These are phyloP conservation scores for Zygogramma bicolorata DNA, from an alignment of 2,888 invertebrate genomes.

Conservation along the genomic window DNA sequence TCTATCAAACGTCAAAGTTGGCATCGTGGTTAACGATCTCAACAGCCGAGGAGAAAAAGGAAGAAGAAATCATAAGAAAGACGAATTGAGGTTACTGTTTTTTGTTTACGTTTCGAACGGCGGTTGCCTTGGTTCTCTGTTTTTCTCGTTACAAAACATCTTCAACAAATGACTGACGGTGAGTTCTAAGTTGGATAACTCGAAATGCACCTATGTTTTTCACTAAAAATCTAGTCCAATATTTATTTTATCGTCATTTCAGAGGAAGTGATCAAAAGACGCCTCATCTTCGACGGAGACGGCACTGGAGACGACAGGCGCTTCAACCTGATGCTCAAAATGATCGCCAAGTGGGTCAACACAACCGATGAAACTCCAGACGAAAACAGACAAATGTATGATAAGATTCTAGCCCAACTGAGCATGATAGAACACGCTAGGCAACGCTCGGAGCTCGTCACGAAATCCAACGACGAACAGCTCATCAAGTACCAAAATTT, in stretches of 20 bases:
- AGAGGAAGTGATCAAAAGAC: conserved; percentile 95
- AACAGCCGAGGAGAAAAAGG: too few species aligned
- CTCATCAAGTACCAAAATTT: conserved; percentile 79
- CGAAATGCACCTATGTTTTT: background rate
- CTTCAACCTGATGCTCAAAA: conserved; percentile 86
- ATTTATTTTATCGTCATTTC: conserved; percentile 52
- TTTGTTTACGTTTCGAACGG: background rate
- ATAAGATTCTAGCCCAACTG: conserved; percentile 84
- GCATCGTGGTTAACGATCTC: too few species aligned
- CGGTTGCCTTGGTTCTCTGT: background rate
- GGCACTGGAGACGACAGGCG: conserved; percentile 96
- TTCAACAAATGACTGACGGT: background rate
- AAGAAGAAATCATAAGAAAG: too few species aligned
- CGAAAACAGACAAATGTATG: conserved; percentile 79
- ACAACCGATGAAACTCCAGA: conserved; percentile 74
- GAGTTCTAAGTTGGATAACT: background rate
- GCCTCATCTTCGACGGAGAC: conserved; percentile 95
- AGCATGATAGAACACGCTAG: conserved; percentile 91
- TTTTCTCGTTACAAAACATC: background rate
- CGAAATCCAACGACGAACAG: conserved; percentile 86
- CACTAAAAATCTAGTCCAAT: too few species aligned
- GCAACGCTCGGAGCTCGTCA: conserved; percentile 82
- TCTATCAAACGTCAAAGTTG: too few species aligned
- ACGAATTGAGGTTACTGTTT: background rate
- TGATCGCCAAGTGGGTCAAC: conserved; percentile 84